phyloP scores from a whole-genome alignment of 2,888 invertebrate species.

The Cryptus viduatorius region DNA sequence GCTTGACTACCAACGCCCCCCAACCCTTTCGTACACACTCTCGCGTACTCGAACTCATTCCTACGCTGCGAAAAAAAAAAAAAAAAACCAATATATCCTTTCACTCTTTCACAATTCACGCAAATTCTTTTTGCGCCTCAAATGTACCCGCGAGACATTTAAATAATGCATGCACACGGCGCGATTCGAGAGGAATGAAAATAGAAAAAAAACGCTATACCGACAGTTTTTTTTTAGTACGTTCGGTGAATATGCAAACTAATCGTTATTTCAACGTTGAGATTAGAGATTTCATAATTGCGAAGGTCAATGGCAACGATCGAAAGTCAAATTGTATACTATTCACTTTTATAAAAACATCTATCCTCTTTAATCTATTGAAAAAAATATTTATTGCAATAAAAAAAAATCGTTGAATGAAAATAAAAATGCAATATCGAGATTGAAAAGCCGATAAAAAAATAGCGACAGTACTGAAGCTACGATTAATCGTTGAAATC shows the following conservation, averaged over 20 bases:
- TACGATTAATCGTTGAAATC: conserved; percentile 7
- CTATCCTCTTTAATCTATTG: not conserved
- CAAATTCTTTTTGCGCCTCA: conserved; percentile 67
- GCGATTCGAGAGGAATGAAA: conserved; percentile 58
- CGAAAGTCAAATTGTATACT: conserved; percentile 6
- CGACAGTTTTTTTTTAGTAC: not conserved
- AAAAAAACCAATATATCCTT: conserved; percentile 67
- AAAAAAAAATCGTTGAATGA: not conserved
- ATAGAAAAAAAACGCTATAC: conserved; percentile 26
- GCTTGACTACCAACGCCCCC: conserved; percentile 56
- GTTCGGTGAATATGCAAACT: conserved; percentile 62
- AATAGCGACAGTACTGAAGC: not conserved
- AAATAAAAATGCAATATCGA: not conserved
- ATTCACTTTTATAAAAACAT: not conserved
- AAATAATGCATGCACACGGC: conserved; percentile 71
- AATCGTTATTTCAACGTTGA: conserved; percentile 54
- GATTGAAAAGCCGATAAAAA: not conserved
- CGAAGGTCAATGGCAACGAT: conserved; percentile 22
- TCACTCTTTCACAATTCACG: conserved; percentile 65
- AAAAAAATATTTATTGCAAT: not conserved
- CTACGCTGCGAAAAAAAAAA: conserved; percentile 45
- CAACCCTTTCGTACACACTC: conserved; percentile 25
- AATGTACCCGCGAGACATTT: conserved; percentile 65
- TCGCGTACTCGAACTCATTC: conserved; percentile 66
- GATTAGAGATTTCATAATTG: conserved; percentile 38